Conservation (phyloP, 2,113 vertebrate species). For the Hylia prasina region DNA sequence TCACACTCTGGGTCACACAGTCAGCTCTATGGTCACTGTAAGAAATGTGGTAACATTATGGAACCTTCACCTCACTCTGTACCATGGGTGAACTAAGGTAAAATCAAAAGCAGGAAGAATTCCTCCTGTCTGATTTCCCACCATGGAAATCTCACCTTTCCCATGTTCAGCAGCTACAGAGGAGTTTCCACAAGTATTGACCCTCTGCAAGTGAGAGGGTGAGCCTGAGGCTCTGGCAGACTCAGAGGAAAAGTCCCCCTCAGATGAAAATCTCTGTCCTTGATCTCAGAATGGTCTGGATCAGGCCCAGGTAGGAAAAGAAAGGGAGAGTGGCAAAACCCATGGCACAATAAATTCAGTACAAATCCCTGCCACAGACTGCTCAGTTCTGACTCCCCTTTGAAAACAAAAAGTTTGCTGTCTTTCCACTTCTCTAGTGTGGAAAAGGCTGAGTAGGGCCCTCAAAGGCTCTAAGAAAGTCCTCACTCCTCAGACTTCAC, state of each 20-base stretch:
- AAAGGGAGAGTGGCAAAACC: not conserved
- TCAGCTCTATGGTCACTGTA: not conserved
- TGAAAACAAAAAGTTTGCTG: not conserved
- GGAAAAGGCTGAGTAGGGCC: not conserved
- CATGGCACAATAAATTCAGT: not conserved
- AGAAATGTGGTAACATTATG: not conserved
- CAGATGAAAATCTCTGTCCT: not conserved
- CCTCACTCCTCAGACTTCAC: not conserved
- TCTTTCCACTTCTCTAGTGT: not conserved
- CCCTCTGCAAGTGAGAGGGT: not conserved
- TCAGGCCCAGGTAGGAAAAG: not conserved
- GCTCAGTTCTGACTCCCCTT: not conserved
- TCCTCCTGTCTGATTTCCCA: not conserved
- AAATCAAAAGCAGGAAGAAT: not conserved
- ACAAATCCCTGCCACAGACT: not conserved
- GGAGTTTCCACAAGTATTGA: not conserved
- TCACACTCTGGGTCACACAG: not conserved
- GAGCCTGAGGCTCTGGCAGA: not conserved
- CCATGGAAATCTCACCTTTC: not conserved
- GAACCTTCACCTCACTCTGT: not conserved
- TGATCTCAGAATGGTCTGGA: not conserved
- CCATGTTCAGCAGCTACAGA: not conserved
- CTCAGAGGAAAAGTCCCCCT: not conserved
- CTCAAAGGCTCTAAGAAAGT: not conserved
- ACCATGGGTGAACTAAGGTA: not conserved